Evolutionary conservation across 2,797 vertebrate genomes (phyloP), one percentile per base, ranked within the genome.

Genomic region (Rhodeus uyekii): DNA sequence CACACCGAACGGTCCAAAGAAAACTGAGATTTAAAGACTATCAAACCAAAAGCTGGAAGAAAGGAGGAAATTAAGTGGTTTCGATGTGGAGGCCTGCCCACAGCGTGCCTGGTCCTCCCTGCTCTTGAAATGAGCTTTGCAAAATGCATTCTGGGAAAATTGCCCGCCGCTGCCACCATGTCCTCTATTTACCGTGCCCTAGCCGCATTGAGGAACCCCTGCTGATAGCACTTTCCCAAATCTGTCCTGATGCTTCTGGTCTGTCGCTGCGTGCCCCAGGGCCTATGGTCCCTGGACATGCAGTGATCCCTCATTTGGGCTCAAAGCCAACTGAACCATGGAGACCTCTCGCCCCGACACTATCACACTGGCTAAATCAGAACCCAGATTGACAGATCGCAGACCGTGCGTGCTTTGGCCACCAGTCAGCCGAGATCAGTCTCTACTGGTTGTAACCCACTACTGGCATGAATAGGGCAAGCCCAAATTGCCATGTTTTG

Each of bases 231-330:
- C 95, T 95, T 96, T 94, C 79, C 93, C 93, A 97, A 97, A 98
- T 98, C 95, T 95, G 96, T 96, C 95, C 95, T 96, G 95, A 97
- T 95, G 96, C 93, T 94, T 94, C 93, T 94, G 93, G 93, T 94
- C 96, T 97, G 96, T 97, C 96, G 96, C 93, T 90, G 92, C 82
- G 87, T 92, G 93, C 96, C 96, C 95, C 87, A 87, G 93, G 96
- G 96, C 93, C 90, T 94, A 84, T 86, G 89, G 91, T 91, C 90
- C 90, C 91, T 95, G 92, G 92, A 88, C 84, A 63, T 63, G 84
- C 89, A 88, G 89, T 89, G 83, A 85, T 86, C 87, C 88, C 80
- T 29, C 46, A 92, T 93, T 94, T 92, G 88, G 93, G 94, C 94
- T 84, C 94, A 93, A 96, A 96, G 93, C 92, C 94, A 95, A 92